Conservation (phyloP, 2,113 vertebrate genomes). For the Corydoras sp. region DNA sequence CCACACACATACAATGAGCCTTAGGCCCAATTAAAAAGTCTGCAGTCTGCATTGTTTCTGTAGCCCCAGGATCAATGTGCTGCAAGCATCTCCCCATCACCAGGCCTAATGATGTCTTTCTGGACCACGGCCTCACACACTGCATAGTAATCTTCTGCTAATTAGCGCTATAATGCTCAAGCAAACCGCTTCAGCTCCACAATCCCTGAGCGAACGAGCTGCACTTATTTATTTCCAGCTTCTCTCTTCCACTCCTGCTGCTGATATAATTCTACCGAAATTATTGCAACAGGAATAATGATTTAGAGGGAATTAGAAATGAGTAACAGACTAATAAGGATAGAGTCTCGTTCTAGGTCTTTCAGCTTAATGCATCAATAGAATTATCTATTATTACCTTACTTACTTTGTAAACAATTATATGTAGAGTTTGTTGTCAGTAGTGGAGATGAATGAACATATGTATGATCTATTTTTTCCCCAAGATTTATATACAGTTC, state of each 20-base stretch:
- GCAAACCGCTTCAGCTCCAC: conserved; percentile 70
- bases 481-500: background rate
- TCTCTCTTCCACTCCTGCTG: conserved; percentile 57
- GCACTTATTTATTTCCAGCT: conserved; percentile 70
- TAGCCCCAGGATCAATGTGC: conserved; percentile 72
- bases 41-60: conserved; percentile 75
- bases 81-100: conserved; percentile 76
- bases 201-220: conserved; percentile 64
- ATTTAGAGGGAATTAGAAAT: conserved; percentile 59
- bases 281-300: conserved; percentile 58
- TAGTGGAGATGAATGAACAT: conserved; percentile 7
- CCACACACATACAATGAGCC: conserved; percentile 51
- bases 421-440: background rate
- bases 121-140: conserved; percentile 74
- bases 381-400: conserved; percentile 33
- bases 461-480: background rate
- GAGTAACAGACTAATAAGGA: conserved; percentile 32
- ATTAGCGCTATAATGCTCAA: conserved; percentile 77
- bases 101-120: conserved; percentile 79
- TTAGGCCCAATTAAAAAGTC: conserved; percentile 73
- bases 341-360: conserved; percentile 40
- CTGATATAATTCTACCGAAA: conserved; percentile 67
- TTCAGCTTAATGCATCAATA: conserved; percentile 46
- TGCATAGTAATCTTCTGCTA: conserved; percentile 81
- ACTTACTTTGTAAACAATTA: conserved; percentile 7